Conservation (phyloP, 1,140 invertebrate species). For the Drosophila rufa region DNA sequence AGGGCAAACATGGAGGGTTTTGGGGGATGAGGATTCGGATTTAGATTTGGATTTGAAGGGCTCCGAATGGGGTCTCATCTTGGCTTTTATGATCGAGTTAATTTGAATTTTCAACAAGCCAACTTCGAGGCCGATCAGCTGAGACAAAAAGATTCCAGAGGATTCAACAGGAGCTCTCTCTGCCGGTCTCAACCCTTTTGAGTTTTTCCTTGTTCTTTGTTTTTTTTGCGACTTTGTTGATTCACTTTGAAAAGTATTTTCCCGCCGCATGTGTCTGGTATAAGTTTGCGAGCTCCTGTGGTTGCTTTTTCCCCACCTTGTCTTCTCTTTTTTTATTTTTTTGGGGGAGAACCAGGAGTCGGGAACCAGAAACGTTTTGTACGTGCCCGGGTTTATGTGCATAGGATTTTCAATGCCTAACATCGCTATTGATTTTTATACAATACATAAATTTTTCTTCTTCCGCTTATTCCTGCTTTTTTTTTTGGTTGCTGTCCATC, state of each 20-base stretch:
- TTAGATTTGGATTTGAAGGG: constrained; percentile 28
- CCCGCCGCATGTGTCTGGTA: constrained; percentile 75
- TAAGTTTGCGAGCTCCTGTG: constrained; percentile 72
- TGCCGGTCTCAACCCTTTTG: constrained; percentile 21
- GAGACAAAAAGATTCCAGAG: constrained; percentile 49
- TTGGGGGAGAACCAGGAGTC: constrained; percentile 3
- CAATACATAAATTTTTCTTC: constrained; percentile 71
- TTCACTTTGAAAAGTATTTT: constrained; percentile 82
- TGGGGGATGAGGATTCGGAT: not conserved
- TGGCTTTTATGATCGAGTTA: constrained; percentile 78
- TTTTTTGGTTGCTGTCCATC: constrained; percentile 39
- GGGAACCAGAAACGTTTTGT: constrained; percentile 66
- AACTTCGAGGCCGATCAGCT: constrained; percentile 48
- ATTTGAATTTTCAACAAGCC: constrained; percentile 76
- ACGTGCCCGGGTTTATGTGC: constrained; percentile 78
- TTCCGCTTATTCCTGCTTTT: constrained; percentile 5
- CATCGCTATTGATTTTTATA: constrained; percentile 78
- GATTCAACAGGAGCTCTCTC: constrained; percentile 45
- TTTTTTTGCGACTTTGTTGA: constrained; percentile 59
- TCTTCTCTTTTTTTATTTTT: constrained; percentile 39
- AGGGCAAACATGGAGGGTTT: constrained; percentile 21
- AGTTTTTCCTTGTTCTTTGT: not conserved
- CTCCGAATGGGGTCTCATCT: constrained; percentile 59
- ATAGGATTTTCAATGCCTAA: constrained; percentile 79
- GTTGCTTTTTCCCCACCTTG: constrained; percentile 43